These are phyloP conservation scores for Orycteropus afer DNA, from an alignment of 2,113 vertebrate genomes.

Conservation along the genomic window DNA sequence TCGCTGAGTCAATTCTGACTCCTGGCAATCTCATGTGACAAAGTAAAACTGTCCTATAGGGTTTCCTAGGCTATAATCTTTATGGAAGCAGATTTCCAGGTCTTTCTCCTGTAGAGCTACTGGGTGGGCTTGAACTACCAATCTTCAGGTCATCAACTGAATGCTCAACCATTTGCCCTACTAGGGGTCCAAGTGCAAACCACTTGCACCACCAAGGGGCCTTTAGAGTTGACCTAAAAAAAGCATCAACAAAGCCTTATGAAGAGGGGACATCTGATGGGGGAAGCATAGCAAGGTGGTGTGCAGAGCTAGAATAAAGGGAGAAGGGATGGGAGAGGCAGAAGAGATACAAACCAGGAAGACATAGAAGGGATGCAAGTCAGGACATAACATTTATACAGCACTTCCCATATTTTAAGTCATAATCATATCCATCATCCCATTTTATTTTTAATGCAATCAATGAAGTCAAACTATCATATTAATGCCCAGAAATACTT, in stretches of 20 bases:
- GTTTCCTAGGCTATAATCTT: too few species aligned
- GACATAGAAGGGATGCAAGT: not conserved
- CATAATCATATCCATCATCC: not conserved
- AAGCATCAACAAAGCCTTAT: conserved; percentile 24
- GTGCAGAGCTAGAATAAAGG: not conserved
- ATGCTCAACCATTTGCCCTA: too few species aligned
- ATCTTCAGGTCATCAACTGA: too few species aligned
- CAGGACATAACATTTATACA: not conserved
- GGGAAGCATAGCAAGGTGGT: not conserved
- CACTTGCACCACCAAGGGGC: too few species aligned
- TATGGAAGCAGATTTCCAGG: too few species aligned
- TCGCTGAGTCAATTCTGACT: too few species aligned
- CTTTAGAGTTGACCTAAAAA: not conserved
- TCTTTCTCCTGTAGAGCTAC: too few species aligned
- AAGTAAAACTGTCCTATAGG: too few species aligned
- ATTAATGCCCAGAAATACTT: conserved; percentile 47
- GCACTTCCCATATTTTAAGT: conserved; percentile 42
- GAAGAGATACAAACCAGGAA: not conserved
- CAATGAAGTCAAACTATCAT: not conserved
- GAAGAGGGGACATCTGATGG: not conserved
- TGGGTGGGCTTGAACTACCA: too few species aligned
- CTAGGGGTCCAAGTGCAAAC: too few species aligned
- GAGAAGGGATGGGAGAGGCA: not conserved
- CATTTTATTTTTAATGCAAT: conserved; percentile 36
- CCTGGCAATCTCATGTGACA: too few species aligned